Conservation (phyloP, 2,888 invertebrate genomes). For the Diarsia dahlii region DNA sequence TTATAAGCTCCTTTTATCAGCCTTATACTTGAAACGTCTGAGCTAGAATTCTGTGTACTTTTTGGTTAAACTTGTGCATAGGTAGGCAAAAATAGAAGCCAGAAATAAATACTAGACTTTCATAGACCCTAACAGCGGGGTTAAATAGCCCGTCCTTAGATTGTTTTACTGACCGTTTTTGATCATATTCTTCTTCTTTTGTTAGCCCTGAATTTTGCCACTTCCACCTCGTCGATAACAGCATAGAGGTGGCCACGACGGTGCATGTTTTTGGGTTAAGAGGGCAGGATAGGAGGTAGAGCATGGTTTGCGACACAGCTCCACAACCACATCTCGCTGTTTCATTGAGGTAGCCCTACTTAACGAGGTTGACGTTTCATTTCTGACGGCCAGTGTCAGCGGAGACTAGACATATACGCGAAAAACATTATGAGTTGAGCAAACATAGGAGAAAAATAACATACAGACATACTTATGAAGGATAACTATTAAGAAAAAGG, state of each 20-base stretch:
- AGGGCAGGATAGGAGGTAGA: too few species aligned
- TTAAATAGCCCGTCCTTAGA: background rate
- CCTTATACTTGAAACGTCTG: conserved; percentile 22
- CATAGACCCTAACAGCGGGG: background rate
- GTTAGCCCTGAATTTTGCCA: too few species aligned
- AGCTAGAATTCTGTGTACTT: conserved; percentile 9
- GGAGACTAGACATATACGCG: background rate
- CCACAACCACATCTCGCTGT: too few species aligned
- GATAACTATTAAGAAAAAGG: background rate
- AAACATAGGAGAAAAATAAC: background rate
- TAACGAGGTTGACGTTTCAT: too few species aligned
- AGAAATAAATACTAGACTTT: conserved; percentile 1
- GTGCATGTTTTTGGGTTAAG: too few species aligned
- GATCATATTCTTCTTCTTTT: background rate
- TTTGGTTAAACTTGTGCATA: conserved; percentile 10
- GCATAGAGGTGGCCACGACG: too few species aligned
- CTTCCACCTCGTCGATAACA: too few species aligned
- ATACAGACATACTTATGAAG: too few species aligned
- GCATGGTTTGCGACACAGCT: too few species aligned
- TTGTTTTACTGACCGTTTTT: background rate
- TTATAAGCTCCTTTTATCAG: conserved; percentile 22
- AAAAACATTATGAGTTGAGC: background rate
- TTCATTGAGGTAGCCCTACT: too few species aligned
- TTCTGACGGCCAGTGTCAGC: background rate
- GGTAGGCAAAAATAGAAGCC: conserved; percentile 31